Base-by-base conservation (phyloP, 2,113 vertebrate genomes). In the Amphilophus citrinellus region DNA sequence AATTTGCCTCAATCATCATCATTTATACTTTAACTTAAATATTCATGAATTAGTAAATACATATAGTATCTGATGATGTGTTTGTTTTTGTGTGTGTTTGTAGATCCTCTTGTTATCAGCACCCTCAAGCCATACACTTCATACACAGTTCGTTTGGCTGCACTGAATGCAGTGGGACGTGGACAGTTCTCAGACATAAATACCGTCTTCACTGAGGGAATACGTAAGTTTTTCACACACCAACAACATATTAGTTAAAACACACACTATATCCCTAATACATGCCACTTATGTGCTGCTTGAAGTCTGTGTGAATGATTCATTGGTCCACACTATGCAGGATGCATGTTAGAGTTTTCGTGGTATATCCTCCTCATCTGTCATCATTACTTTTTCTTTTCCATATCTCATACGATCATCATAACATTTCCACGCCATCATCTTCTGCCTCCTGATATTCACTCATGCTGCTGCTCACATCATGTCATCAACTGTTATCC, bases 71-170 rank as follows among this genome's bases (percentile, higher is more conserved):
- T 14, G 57, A 39, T 44, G 65, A 6, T 37, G 39, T 50, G 57
- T 13, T 44, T 44, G 42, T 44, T 44, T 47, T 53, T 20, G 44
- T 32, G 10, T 73, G 66, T 73, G 50, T 44, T 73, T 71, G 2
- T 61, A 96, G 96, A 76, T 73, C 24, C 50, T 1, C 42, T 95
- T 22, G 37, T 32, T 8, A 81, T 96, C 58, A 81, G 77, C 24
- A 32, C 22, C 35, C 92, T 96, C 61, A 86, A 83, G 84, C 93
- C 94, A 0, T 95, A 95, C 91, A 94, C 95, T 4, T 15, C 8
- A 47, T 96, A 96, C 80, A 68, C 3, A 1, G 90, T 96, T 5
- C 93, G 93, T 0, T 53, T 96, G 66, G 95, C 96, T 7, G 94
- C 92, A 57, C 10, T 85, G 60, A 96, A 96, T 61, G 62, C 75